phyloP scores from a whole-genome alignment of 2,888 invertebrate species.

The Cremastinae sp. region DNA sequence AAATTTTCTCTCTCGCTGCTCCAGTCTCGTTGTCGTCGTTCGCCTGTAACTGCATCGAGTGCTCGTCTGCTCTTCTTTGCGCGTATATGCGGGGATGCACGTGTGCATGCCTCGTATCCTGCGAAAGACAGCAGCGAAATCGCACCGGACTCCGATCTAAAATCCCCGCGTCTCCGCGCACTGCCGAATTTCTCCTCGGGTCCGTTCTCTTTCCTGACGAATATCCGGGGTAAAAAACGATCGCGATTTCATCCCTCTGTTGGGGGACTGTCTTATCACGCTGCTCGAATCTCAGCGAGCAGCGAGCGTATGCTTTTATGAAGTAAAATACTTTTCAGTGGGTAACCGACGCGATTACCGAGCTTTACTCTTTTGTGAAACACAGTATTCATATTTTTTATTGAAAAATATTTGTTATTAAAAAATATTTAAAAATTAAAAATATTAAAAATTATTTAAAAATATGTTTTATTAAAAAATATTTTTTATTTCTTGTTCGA shows the following conservation, averaged over 20 bases:
- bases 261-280: neutral
- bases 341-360: neutral
- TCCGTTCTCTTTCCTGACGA: constrained; percentile 15
- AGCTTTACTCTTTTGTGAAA: too few relatives aligned
- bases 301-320: neutral
- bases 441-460: too few relatives aligned
- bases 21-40: constrained; percentile 66
- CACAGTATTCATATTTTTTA: too few relatives aligned
- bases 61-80: neutral
- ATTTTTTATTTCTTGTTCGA: too few relatives aligned
- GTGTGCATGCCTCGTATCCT: constrained; percentile 38
- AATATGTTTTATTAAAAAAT: too few relatives aligned
- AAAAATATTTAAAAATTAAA: too few relatives aligned
- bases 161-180: constrained; percentile 27
- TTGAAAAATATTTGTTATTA: too few relatives aligned
- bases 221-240: constrained; percentile 19
- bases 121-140: constrained; percentile 45
- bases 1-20: constrained; percentile 54
- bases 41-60: constrained; percentile 31
- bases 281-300: neutral
- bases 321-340: too few relatives aligned
- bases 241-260: constrained; percentile 22
- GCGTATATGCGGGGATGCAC: neutral
- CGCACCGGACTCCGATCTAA: constrained; percentile 43
- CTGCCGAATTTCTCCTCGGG: constrained; percentile 4